Base-by-base conservation (phyloP, 1,140 invertebrate genomes). In the Brachionus koreanus region DNA sequence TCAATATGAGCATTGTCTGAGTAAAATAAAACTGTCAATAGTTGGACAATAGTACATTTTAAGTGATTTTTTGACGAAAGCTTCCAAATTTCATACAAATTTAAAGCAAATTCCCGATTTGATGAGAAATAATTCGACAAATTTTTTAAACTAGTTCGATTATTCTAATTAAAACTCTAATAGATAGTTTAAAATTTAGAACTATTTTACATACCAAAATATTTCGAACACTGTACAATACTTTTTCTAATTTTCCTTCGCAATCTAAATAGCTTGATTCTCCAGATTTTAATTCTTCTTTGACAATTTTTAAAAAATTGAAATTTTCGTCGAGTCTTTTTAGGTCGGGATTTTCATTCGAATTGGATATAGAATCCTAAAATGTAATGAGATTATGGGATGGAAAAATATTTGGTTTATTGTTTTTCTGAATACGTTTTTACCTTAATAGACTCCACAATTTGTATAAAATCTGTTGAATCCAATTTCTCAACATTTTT, bases 81-180 rank as follows among this genome's bases (percentile, higher is more conserved):
- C 25, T 35, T 43, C 69, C 69, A 74, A 43, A 74, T 46, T 74
- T 74, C 42, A 39, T 74, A 74, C 12, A 74, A 12, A 25, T 10
- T 74, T 13, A 35, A 25, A 74, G 25, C 16, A 9, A 13, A 46
- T 13, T 46, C 16, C 0, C 69, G 69, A 46, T 46, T 74, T 23
- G 19, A 43, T 3, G 37, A 23, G 2, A 46, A 25, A 29, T 46
- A 46, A 29, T 46, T 29, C 3, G 19, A 25, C 23, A 74, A 74
- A 25, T 10, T 46, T 25, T 12, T 19, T 12, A 25, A 43, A 29
- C 43, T 35, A 25, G 19, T 23, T 74, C 23, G 69, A 33, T 74
- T 46, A n/a, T 16, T 46, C 69, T 74, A 46, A 25, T 12, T 12
- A 49, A 9, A 43, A 39, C 5, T n/a, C 2, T 46, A 7, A 25